Evolutionary conservation across 2,797 vertebrate genomes (phyloP).

Genomic region (Pangasius larnaudii): DNA sequence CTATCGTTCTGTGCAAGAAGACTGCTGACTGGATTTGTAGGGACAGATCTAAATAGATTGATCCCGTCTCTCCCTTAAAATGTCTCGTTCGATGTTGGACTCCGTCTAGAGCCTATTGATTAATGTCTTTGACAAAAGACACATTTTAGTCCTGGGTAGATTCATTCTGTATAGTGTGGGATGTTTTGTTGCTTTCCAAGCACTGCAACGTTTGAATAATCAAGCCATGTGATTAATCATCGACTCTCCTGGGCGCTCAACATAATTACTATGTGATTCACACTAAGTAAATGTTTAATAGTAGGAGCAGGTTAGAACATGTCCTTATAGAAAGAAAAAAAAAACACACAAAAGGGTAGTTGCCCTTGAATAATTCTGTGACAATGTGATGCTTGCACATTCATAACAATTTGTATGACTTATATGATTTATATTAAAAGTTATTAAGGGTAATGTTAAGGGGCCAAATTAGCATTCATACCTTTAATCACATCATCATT

Average conservation of each 20-base stretch:
- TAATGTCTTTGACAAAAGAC: slow-evolving; percentile 55
- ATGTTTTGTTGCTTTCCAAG: slow-evolving; percentile 39
- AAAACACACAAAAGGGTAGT: not conserved
- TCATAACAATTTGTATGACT: not conserved
- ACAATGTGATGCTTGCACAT: not conserved
- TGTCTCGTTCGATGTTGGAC: slow-evolving; percentile 21
- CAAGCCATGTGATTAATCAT: slow-evolving; percentile 50
- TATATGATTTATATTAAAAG: not conserved
- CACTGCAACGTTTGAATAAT: slow-evolving; percentile 45
- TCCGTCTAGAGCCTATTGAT: slow-evolving; percentile 50
- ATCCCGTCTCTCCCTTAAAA: slow-evolving; percentile 45
- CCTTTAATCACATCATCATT: not conserved
- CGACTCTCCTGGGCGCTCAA: slow-evolving; percentile 33
- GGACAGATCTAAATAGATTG: slow-evolving; percentile 56
- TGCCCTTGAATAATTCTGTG: not conserved
- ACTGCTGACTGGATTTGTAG: slow-evolving; percentile 51
- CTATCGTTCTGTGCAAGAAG: slow-evolving; percentile 45
- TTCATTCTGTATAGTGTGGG: slow-evolving; percentile 45
- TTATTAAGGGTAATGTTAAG: not conserved
- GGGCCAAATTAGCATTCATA: not conserved
- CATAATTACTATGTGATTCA: slow-evolving; percentile 41
- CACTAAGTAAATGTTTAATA: slow-evolving; percentile 48
- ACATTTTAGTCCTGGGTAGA: slow-evolving; percentile 13
- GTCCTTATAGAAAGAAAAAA: not conserved
- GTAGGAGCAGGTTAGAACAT: slow-evolving; percentile 37